These are phyloP conservation scores for Hirundo rustica DNA, from an alignment of 2,797 vertebrate species.

Conservation along the genomic window DNA sequence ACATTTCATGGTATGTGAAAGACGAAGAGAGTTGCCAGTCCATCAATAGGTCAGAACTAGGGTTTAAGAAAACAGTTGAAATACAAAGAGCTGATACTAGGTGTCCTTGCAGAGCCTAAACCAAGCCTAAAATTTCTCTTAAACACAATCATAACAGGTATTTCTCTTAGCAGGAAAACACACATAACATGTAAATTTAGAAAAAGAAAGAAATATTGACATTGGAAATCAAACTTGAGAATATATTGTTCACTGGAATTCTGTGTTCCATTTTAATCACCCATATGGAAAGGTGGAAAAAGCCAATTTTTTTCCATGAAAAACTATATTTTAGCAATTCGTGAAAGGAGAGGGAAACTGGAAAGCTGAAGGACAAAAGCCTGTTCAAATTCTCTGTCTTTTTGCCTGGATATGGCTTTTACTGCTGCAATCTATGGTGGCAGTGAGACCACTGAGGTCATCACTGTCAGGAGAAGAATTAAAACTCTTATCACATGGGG, in stretches of 20 bases:
- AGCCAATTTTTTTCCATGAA: not conserved
- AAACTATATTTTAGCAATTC: not conserved
- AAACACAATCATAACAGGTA: not conserved
- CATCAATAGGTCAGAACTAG: not conserved
- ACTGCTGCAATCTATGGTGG: not conserved
- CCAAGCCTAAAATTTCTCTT: not conserved
- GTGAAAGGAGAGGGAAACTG: not conserved
- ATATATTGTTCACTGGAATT: not conserved
- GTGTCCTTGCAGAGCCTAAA: not conserved
- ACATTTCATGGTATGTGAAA: not conserved
- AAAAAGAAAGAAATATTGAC: not conserved
- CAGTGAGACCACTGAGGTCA: not conserved
- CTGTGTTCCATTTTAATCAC: not conserved
- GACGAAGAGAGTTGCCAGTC: not conserved
- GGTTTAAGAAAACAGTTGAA: not conserved
- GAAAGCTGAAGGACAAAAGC: not conserved
- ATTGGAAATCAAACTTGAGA: not conserved
- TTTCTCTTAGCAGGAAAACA: not conserved
- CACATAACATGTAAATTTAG: not conserved
- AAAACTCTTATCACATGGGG: not conserved
- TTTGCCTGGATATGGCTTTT: not conserved
- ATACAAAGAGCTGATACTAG: not conserved
- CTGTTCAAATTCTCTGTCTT: not conserved
- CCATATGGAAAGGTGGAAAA: not conserved
- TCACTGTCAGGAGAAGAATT: not conserved